These are phyloP conservation scores for Limosa lapponica DNA, from an alignment of 2,797 vertebrate species.

Conservation along the genomic window DNA sequence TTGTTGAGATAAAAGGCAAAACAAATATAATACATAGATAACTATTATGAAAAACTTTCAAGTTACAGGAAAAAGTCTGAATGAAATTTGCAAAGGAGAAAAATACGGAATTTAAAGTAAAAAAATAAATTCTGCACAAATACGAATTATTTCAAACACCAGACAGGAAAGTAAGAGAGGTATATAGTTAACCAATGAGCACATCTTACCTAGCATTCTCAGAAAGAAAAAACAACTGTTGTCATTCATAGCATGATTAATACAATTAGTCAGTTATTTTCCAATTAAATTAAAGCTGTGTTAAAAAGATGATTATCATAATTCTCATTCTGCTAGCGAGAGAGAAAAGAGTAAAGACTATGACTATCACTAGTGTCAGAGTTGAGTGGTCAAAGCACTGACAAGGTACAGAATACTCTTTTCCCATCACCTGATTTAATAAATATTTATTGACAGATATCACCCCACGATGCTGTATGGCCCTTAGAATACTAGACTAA, in stretches of 20 bases:
- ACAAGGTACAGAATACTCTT: not conserved
- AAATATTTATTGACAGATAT: not conserved
- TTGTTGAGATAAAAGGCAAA: not conserved
- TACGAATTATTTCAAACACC: not conserved
- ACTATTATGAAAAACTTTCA: not conserved
- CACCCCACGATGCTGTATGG: rapidly evolving
- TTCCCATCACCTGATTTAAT: not conserved
- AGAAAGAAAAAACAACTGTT: not conserved
- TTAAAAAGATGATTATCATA: not conserved
- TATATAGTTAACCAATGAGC: not conserved
- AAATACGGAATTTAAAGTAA: not conserved
- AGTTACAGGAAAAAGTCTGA: not conserved
- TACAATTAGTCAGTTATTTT: slow-evolving; percentile 19
- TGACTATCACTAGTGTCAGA: not conserved
- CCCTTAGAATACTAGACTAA: not conserved
- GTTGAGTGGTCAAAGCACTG: not conserved
- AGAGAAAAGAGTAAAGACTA: not conserved
- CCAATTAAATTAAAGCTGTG: not conserved
- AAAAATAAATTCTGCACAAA: not conserved
- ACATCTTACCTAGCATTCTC: not conserved
- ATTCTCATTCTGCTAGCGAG: not conserved
- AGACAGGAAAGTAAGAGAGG: not conserved
- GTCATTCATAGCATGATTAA: not conserved
- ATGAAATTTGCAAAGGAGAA: not conserved
- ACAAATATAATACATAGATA: not conserved